Base-by-base conservation (phyloP, 2,888 invertebrate species). In the Trichacis sp. region DNA sequence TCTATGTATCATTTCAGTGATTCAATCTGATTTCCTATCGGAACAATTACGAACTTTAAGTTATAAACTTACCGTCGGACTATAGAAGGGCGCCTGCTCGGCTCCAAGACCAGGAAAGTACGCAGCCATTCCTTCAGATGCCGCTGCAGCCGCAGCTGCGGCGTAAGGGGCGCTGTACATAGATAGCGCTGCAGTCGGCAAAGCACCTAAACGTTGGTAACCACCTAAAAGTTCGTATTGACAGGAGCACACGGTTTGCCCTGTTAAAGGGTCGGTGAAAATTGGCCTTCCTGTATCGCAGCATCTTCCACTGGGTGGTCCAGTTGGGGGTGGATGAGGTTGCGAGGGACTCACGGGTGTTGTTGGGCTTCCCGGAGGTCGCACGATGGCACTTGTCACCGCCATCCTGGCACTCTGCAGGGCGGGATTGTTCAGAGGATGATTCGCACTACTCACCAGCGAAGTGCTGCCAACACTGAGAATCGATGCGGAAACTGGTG, bases 241-340 rank as follows among this genome's bases (percentile, higher is more conserved):
- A 86, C 95, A 95, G 77, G 94, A 94, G 87, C 95, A 95, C 69
- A 95, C 91, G 57, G 92, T 93, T 85, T 94, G 94, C 55, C 95
- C 94, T 73, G 94, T 93, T 74, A 94, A 88, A 43, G 95, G 95
- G 86, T 95, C 95, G 82, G 94, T 94, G 87, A 94, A 94, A 83
- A 96, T 90, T 70, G 95, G 92, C 78, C 96, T 89, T 72, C 96
- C 96, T 72, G 95, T 94, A 87, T 96, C 95, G 87, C 96, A 95
- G 87, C 96, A 95, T 77, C 94, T 77, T 70, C 86, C 85, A 42
- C 78, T 77, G 8, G 78, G 73, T 42, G 71, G 73, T 24, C 73
- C 75, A 38, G 86, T 77, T 63, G 89, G 87, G 64, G 85, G 82
- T 71, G 85, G 82, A 86, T 74, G 87, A 84, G 53, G 89, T 85